A percentile compares a stretch with the other conserved stretches of the same genome.
Conservation (phyloP, 30 jellyfish, hydroid and myxozoan species). For the Turritopsis dohrnii region DNA sequence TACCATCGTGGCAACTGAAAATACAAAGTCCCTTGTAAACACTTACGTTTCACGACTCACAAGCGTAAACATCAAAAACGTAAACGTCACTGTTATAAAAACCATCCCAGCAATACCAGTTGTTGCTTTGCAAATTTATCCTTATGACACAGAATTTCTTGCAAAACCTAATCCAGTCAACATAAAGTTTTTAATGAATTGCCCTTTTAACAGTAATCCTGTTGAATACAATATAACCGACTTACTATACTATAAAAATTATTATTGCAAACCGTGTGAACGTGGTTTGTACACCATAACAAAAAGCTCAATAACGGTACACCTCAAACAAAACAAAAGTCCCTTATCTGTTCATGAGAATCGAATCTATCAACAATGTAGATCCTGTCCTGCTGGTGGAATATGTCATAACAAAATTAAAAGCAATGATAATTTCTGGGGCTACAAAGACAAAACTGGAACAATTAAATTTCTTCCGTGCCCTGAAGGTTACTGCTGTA, state of each 20-base stretch:
- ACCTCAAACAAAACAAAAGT: neutral
- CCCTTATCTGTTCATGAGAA: neutral
- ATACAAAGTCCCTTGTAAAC: neutral
- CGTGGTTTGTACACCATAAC: neutral
- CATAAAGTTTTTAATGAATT: neutral
- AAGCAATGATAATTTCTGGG: slow-evolving; percentile 9
- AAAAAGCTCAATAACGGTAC: neutral
- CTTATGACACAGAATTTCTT: neutral
- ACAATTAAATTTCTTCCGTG: neutral
- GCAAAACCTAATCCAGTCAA: neutral
- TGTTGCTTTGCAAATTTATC: neutral
- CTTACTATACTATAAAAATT: neutral
- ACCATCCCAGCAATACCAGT: neutral
- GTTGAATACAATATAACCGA: neutral
- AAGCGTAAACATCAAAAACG: neutral
- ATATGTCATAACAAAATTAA: neutral
- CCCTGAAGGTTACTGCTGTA: slow-evolving; percentile 5
- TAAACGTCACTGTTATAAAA: neutral
- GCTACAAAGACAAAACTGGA: neutral
- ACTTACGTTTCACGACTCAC: neutral
- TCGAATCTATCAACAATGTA: neutral
- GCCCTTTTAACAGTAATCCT: slow-evolving; percentile 3
- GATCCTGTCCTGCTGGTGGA: slow-evolving; percentile 5
- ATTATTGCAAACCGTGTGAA: neutral
- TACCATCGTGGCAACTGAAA: neutral